Evolutionary conservation across 2,113 vertebrate species (phyloP).

Genomic region (Hystrix cristata): DNA sequence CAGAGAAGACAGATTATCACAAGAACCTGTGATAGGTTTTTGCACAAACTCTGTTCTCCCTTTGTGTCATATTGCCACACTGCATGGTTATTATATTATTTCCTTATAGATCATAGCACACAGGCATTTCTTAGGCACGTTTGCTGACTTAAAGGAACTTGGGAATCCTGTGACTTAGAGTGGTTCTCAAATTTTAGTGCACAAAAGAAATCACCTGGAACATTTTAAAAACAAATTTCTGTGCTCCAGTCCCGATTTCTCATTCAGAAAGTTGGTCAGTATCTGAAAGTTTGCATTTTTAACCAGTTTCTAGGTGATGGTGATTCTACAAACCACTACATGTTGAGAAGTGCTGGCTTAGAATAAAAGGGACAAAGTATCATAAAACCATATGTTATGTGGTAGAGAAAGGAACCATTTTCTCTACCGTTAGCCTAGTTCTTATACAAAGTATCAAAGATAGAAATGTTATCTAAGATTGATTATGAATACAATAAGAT

Average conservation of each 20-base stretch:
- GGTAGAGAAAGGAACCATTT: constrained; percentile 8
- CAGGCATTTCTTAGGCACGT: not conserved
- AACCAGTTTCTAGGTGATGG: not conserved
- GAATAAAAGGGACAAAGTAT: not conserved
- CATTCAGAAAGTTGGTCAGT: not conserved
- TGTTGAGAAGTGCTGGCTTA: not conserved
- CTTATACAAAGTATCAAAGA: not conserved
- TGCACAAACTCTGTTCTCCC: not conserved
- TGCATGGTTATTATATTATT: not conserved
- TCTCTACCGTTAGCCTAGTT: not conserved
- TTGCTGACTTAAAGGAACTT: constrained; percentile 1
- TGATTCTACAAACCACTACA: not conserved
- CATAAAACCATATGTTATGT: not conserved
- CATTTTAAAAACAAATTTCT: not conserved
- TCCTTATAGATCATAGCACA: not conserved
- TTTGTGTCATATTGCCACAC: not conserved
- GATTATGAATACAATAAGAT: constrained; percentile 11
- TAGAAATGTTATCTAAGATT: not conserved
- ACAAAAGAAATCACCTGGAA: not conserved
- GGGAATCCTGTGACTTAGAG: not conserved
- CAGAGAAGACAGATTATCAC: not conserved
- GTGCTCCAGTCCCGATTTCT: not conserved
- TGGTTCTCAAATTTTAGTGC: constrained; percentile 20
- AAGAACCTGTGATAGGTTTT: not conserved
- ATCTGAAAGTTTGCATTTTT: not conserved